These are phyloP conservation scores for Rostratula benghalensis DNA, from an alignment of 2,113 vertebrate species.

Conservation along the genomic window DNA sequence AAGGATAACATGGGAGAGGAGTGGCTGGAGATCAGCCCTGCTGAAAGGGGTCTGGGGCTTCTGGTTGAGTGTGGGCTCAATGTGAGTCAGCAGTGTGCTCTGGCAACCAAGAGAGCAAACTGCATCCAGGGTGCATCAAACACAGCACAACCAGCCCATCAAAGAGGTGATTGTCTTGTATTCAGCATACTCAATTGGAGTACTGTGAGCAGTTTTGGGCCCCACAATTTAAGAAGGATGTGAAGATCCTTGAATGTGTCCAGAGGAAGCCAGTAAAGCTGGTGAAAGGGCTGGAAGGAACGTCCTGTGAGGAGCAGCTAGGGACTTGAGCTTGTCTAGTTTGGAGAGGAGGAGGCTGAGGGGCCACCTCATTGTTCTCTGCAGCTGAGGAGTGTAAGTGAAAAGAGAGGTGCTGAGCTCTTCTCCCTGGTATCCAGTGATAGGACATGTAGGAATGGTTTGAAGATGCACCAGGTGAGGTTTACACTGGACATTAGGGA, in stretches of 20 bases:
- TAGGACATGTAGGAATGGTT: neutral
- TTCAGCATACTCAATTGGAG: neutral
- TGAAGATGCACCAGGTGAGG: neutral
- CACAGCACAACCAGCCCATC: neutral
- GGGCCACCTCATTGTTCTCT: neutral
- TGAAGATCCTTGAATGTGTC: neutral
- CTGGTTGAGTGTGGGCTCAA: neutral
- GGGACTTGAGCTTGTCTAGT: neutral
- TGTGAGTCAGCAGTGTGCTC: neutral
- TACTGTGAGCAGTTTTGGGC: neutral
- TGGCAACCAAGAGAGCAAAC: neutral
- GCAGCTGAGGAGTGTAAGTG: neutral
- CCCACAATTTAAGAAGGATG: neutral
- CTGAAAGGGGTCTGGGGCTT: neutral
- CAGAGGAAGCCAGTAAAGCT: neutral
- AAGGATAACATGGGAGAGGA: neutral
- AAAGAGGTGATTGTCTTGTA: neutral
- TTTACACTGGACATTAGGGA: neutral
- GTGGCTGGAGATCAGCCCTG: neutral
- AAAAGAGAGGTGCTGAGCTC: neutral
- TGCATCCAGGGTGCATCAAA: neutral
- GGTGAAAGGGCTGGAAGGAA: neutral
- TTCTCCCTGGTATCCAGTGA: neutral
- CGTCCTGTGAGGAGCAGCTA: neutral
- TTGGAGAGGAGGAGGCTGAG: neutral